Evolutionary conservation across 2,797 vertebrate species (phyloP), one percentile per base, ranked within the genome.

Genomic region (Antennarius maculatus): DNA sequence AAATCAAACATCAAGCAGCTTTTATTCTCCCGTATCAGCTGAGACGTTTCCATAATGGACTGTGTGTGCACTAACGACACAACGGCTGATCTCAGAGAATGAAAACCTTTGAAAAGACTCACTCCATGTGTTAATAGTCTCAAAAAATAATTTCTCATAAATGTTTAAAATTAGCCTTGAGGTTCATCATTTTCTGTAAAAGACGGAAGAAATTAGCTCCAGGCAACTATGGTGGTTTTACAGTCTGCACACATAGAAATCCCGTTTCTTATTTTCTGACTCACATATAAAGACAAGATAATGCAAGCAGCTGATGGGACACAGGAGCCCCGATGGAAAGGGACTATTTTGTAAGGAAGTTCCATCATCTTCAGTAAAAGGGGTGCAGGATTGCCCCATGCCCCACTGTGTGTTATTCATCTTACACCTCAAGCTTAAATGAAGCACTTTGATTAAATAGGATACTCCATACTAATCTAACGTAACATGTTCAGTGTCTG

Each of bases 141-240:
- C 23, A 42, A 34, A 54, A 16, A 53, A 37, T 9, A 42, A 28
- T 53, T 34, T 13, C 48, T 42, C 15, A 31, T 58, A 29, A 50
- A 71, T 29, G 13, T 51, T 18, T 6, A 13, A 51, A 14, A 18
- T 50, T 16, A 0, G 1, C 48, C 52, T 37, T 51, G 8, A 53
- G 54, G 50, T 13, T 1, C 13, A 28, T 12, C 46, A 15, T 41
- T 17, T 17, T 17, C 9, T 2, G 13, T 15, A 5, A 45, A 45
- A 45, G 15, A 4, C 12, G 39, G 1, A 12, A n/a, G 11, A 65
- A 14, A 62, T 50, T 10, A 8, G 9, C 53, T 55, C 28, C 46
- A 5, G 55, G 54, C 39, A 31, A 50, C 34, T 49, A 61, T 2
- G 66, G 34, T 15, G 18, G 15, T 18, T 71, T 63, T 16, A 43